Evolutionary conservation across 2,888 invertebrate genomes (phyloP), one percentile per base, ranked within the genome.

Genomic region (Notodonta dromedarius): DNA sequence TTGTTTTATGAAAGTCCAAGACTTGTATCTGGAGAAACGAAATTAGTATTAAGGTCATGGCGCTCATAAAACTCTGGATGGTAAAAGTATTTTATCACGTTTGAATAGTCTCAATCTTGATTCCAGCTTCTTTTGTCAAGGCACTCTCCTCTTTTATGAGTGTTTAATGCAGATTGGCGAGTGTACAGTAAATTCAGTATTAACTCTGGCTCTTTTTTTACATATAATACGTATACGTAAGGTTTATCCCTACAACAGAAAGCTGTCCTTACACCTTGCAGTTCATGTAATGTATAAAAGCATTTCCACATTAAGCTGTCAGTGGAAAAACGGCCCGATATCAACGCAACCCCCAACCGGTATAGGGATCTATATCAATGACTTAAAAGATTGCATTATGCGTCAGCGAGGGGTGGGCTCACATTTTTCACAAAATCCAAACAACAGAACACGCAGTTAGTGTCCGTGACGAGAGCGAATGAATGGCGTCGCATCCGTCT

Each of bases 401-500:
- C 70, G 71, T 71, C 71, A 76, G 71, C 71, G 73, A 69, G 77
- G 81, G 79, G 42, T 32, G 76, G 79, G 68, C 78, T 77, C 82
- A 74, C 85, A 86, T 89, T 89, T 87, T 83, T 89, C 79, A 83
- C 83, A 83, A 87, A 90, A 89, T 87, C 88, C 87, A 87, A 89
- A 89, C 89, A 90, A 85, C 81, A 80, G 81, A 86, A 89, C 88
- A 88, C 87, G 89, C 88, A 89, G 88, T 91, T 89, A 90, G 87
- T 87, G 85, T 82, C 90, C 87, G 87, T 90, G 91, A 91, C 90
- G 91, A 91, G 87, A 85, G 83, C 77, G 85, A 87, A 92, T 87
- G 87, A 86, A 91, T 91, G 84, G 86, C 83, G 76, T 78, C 83
- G 78, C 89, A 92, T 92, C 90, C 91, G 89, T 93, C 89, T 88